phyloP scores from a whole-genome alignment of 2,113 vertebrate genomes.

The Rattus rattus region DNA sequence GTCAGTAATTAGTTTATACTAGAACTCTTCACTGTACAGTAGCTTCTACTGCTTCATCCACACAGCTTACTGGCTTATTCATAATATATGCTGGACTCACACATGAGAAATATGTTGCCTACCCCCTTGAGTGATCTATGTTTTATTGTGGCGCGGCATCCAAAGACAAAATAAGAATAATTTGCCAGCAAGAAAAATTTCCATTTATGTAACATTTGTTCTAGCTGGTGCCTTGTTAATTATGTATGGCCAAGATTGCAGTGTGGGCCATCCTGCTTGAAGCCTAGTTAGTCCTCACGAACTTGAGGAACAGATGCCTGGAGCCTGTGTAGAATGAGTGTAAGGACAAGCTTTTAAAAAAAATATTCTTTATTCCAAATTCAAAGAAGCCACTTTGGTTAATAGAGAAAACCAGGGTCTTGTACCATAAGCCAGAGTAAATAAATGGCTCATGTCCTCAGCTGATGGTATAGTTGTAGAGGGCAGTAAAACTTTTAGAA shows the following conservation, averaged over 20 bases:
- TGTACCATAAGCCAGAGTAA: neutral
- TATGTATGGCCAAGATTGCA: neutral
- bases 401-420: neutral
- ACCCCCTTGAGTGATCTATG: neutral
- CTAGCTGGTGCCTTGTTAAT: neutral
- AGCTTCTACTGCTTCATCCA: neutral
- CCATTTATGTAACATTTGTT: neutral
- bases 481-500: neutral
- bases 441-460: neutral
- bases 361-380: neutral
- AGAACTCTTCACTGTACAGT: neutral
- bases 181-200: neutral
- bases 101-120: neutral
- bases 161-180: neutral
- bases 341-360: neutral
- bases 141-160: neutral
- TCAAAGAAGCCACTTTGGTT: neutral
- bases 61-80: neutral
- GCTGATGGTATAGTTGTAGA: neutral
- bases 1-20: conserved; percentile 10
- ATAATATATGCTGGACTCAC: neutral
- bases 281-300: neutral
- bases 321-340: neutral
- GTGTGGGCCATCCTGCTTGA: neutral
- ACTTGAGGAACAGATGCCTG: neutral